A percentile compares a stretch with the other conserved stretches of the same genome.
Evolutionary conservation across 2,888 invertebrate species (phyloP).

Genomic region (Agrochola circellaris): DNA sequence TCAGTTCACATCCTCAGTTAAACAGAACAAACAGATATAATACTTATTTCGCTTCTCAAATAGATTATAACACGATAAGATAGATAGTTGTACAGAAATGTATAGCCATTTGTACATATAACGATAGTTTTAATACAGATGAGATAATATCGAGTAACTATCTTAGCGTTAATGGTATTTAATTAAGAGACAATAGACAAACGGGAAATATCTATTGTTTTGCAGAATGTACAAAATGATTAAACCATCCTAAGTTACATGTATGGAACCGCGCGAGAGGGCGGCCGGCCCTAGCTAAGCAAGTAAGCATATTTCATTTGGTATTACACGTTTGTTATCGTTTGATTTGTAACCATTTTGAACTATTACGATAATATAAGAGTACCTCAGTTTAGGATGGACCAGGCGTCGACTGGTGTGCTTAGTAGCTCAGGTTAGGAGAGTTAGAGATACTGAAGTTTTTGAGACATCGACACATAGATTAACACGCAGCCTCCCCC

Average conservation of each 20-base stretch:
- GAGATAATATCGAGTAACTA: conserved; percentile 84
- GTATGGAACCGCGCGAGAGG: conserved; percentile 82
- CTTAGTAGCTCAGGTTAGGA: conserved; percentile 86
- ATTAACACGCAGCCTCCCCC: conserved; percentile 84
- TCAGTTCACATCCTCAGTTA: conserved; percentile 87
- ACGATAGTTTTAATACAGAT: conserved; percentile 89
- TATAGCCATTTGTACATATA: conserved; percentile 87
- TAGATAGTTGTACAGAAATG: conserved; percentile 89
- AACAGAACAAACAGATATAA: conserved; percentile 76
- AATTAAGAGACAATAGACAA: conserved; percentile 87
- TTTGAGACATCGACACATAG: conserved; percentile 87
- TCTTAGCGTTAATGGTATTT: conserved; percentile 88
- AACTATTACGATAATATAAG: conserved; percentile 89
- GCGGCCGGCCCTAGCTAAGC: conserved; percentile 89
- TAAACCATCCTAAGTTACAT: conserved; percentile 85
- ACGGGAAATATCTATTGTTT: conserved; percentile 84
- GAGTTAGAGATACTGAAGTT: conserved; percentile 82
- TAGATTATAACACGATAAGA: conserved; percentile 85
- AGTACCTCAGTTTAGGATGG: conserved; percentile 90
- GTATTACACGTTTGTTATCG: conserved; percentile 90
- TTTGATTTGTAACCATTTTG: conserved; percentile 89
- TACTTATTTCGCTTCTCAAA: conserved; percentile 84
- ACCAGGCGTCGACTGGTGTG: conserved; percentile 91
- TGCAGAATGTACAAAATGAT: conserved; percentile 84
- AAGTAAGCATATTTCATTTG: conserved; percentile 90